phyloP scores from a whole-genome alignment of 2,113 vertebrate genomes.

The Axis porcinus region DNA sequence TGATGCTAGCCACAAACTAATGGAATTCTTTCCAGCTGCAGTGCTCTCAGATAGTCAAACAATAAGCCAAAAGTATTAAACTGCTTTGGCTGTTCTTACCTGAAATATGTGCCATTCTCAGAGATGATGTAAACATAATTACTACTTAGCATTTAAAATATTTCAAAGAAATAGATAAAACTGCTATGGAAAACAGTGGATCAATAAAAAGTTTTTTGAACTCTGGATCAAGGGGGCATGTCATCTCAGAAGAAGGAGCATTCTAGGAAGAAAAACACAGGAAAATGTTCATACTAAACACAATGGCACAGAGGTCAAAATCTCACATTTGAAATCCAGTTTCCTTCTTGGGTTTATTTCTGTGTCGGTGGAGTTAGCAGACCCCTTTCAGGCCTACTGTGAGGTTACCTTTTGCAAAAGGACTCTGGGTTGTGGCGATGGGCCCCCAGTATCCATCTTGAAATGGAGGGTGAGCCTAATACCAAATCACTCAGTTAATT shows the following conservation, averaged over 20 bases:
- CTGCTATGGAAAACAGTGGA: constrained; percentile 16
- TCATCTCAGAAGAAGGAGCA: background rate
- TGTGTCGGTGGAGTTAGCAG: background rate
- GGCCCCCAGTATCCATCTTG: background rate
- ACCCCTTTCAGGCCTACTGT: background rate
- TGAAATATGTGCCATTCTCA: constrained; percentile 64
- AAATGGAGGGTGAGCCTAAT: background rate
- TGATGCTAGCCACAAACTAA: constrained; percentile 82
- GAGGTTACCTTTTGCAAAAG: background rate
- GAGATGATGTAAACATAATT: constrained; percentile 76
- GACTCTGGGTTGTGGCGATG: background rate
- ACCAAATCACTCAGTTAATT: background rate
- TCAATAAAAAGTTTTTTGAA: constrained; percentile 3
- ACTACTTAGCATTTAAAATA: constrained; percentile 59
- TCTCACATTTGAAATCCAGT: background rate
- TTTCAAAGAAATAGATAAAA: constrained; percentile 56
- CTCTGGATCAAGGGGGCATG: constrained; percentile 53
- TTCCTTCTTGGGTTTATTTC: background rate
- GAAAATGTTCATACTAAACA: background rate
- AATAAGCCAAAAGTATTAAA: constrained; percentile 79
- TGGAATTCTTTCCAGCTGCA: constrained; percentile 84
- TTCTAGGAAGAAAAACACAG: constrained; percentile 19
- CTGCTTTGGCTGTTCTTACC: constrained; percentile 62
- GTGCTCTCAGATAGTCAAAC: constrained; percentile 76
- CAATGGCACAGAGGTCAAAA: background rate